Evolutionary conservation across 2,888 invertebrate genomes (phyloP).

Genomic region (Heteromyza rotundicornis): DNA sequence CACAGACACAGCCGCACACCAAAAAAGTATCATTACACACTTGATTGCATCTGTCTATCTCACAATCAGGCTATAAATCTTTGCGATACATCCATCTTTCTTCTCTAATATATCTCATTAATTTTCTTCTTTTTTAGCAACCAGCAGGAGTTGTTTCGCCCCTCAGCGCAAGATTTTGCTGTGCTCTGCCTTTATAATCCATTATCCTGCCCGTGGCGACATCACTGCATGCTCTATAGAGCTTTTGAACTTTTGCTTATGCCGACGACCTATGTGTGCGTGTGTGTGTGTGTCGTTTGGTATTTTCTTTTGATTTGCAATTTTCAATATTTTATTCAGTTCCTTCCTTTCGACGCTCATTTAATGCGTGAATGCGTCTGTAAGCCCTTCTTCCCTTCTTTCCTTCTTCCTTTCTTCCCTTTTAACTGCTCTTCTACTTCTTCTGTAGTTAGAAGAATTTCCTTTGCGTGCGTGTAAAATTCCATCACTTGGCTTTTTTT

Average conservation of each 20-base stretch:
- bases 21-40: neutral
- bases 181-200: neutral
- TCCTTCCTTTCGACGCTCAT: constrained; percentile 26
- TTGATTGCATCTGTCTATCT: neutral
- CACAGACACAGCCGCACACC: too few species aligned
- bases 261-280: neutral
- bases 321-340: constrained; percentile 1
- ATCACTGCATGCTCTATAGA: neutral
- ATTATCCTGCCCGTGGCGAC: neutral
- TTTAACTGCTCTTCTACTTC: neutral
- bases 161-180: neutral
- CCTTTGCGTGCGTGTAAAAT: neutral
- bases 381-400: neutral
- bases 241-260: neutral
- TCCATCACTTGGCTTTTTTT: too few species aligned
- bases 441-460: neutral
- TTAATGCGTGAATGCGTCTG: constrained; percentile 37
- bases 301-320: constrained; percentile 3
- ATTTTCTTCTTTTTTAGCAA: neutral
- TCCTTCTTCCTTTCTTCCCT: neutral
- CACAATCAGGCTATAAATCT: neutral
- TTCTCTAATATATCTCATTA: neutral
- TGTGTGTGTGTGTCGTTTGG: neutral
- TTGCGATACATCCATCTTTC: neutral
- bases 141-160: too few species aligned